phyloP scores from a whole-genome alignment of 2,797 vertebrate genomes.

The Erethizon dorsatum region DNA sequence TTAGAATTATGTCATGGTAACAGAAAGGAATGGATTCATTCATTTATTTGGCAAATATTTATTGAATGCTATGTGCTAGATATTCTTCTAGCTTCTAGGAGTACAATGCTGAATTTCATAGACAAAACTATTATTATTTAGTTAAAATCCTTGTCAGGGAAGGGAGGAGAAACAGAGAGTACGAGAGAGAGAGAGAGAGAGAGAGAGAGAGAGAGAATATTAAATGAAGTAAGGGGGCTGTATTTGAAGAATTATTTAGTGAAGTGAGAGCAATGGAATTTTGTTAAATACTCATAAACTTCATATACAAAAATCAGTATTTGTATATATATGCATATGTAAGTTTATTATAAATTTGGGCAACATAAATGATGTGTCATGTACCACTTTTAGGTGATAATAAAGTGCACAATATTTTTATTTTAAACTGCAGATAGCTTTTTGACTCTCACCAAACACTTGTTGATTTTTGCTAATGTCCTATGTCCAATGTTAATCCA shows the following conservation, averaged over 20 bases:
- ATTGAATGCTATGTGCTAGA: background rate
- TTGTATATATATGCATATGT: background rate
- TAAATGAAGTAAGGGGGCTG: background rate
- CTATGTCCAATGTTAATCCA: background rate
- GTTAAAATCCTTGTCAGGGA: background rate
- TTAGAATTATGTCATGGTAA: background rate
- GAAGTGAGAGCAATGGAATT: background rate
- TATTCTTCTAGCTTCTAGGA: background rate
- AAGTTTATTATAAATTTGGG: background rate
- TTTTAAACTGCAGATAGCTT: background rate
- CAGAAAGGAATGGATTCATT: background rate
- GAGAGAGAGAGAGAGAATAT: background rate
- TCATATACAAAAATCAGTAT: background rate
- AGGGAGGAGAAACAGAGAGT: background rate
- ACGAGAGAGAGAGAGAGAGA: background rate
- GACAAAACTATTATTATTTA: background rate
- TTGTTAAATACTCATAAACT: background rate
- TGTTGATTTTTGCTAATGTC: background rate
- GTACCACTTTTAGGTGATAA: background rate
- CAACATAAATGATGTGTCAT: background rate
- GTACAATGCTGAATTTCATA: background rate
- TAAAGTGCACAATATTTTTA: background rate
- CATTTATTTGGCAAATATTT: slow-evolving; percentile 6
- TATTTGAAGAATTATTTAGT: background rate
- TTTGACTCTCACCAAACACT: background rate